These are phyloP conservation scores for Henricia sp. DNA, from an alignment of 53 echinoderm and acorn worm species.

Conservation along the genomic window DNA sequence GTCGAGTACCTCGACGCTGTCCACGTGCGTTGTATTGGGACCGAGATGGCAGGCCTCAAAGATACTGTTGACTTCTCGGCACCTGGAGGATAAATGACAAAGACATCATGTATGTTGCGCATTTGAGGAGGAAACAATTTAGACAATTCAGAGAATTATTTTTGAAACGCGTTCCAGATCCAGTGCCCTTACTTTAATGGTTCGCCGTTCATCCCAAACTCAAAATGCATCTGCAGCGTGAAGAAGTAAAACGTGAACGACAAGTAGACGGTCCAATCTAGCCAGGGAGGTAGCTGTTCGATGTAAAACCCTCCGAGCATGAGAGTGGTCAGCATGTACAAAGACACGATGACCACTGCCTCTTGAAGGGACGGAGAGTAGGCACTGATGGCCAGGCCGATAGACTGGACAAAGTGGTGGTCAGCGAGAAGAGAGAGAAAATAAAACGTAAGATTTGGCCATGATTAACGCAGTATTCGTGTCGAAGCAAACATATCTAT, in stretches of 20 bases:
- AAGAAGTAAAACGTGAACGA: slow-evolving; percentile 80
- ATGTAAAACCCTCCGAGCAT: slow-evolving; percentile 90
- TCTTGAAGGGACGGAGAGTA: slow-evolving; percentile 61
- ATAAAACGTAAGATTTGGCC: no score
- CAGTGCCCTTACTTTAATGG: slow-evolving; percentile 48
- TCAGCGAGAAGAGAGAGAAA: no score
- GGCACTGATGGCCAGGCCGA: slow-evolving; percentile 84
- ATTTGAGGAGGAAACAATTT: background rate
- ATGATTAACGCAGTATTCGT: no score
- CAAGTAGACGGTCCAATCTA: slow-evolving; percentile 78
- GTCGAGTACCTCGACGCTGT: slow-evolving; percentile 62
- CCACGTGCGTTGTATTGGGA: slow-evolving; percentile 50
- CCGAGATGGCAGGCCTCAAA: slow-evolving; percentile 33
- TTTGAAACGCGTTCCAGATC: background rate
- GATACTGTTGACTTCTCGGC: slow-evolving; percentile 44
- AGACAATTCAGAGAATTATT: background rate
- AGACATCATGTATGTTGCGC: background rate
- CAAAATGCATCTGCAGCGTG: slow-evolving; percentile 47
- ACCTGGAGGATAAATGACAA: slow-evolving; percentile 15
- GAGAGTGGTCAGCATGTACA: slow-evolving; percentile 79
- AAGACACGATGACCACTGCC: slow-evolving; percentile 70
- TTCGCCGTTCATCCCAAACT: slow-evolving; percentile 47
- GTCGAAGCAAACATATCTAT: no score
- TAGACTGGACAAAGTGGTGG: slow-evolving; percentile 76
- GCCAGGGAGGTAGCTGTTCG: slow-evolving; percentile 68